These are phyloP conservation scores for Otis tarda DNA, from an alignment of 2,113 vertebrate species.

Conservation along the genomic window DNA sequence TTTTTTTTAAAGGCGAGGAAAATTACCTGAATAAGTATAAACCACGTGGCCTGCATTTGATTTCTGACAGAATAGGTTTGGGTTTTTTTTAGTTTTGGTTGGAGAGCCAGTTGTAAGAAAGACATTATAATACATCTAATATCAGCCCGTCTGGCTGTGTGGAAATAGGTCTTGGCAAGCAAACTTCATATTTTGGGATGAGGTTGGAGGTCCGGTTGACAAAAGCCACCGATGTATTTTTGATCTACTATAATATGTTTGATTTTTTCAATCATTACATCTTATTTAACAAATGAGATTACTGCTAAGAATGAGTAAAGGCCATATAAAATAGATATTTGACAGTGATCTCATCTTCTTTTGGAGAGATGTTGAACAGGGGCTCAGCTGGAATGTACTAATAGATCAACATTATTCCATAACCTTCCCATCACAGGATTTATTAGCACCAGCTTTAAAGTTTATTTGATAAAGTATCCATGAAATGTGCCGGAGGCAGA, in stretches of 20 bases:
- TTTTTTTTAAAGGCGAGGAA: not conserved
- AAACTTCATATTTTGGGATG: not conserved
- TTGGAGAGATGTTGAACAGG: not conserved
- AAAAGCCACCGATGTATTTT: not conserved
- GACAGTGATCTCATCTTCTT: not conserved
- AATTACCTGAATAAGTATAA: not conserved
- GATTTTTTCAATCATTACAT: not conserved
- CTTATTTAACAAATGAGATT: slow-evolving; percentile 6
- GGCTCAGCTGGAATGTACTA: not conserved
- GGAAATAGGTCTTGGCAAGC: not conserved
- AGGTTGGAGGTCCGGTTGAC: not conserved
- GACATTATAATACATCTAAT: not conserved
- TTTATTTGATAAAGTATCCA: not conserved
- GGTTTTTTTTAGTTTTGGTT: not conserved
- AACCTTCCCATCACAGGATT: not conserved
- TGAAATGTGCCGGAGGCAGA: not conserved
- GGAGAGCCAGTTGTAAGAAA: not conserved
- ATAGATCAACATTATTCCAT: not conserved
- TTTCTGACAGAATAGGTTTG: not conserved
- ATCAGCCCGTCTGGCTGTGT: not conserved
- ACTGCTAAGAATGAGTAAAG: not conserved
- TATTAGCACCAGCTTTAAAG: not conserved
- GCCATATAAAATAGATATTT: not conserved
- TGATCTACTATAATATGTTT: not conserved
- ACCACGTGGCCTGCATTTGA: not conserved